Conservation (phyloP, 2,888 invertebrate genomes). For the Agrilus mali region DNA sequence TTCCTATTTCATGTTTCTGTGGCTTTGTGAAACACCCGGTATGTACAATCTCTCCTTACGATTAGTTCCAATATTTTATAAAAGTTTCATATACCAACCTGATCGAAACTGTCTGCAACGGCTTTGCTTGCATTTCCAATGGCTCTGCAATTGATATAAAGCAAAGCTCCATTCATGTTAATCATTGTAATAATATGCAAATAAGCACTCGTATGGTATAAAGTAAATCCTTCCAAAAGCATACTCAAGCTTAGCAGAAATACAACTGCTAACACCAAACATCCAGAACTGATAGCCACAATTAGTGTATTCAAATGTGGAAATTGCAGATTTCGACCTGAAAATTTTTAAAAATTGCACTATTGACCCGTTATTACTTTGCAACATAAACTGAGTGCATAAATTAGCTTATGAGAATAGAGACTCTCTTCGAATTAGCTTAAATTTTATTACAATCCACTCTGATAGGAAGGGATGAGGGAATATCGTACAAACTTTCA, state of each 20-base stretch:
- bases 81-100: constrained; percentile 5
- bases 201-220: constrained; percentile 49
- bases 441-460: too few species aligned
- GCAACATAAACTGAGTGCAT: too few species aligned
- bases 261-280: constrained; percentile 45
- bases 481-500: too few species aligned
- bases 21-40: too few species aligned
- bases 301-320: constrained; percentile 47
- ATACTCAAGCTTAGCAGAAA: constrained; percentile 48
- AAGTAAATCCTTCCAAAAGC: constrained; percentile 48
- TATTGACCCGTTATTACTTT: neutral
- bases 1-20: neutral
- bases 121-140: constrained; percentile 44
- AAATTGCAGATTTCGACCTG: constrained; percentile 48
- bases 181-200: constrained; percentile 58
- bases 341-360: constrained; percentile 19
- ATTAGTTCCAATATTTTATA: too few species aligned
- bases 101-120: constrained; percentile 29
- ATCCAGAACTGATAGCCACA: constrained; percentile 48
- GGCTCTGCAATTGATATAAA: constrained; percentile 57
- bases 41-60: too few species aligned
- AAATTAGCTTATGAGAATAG: neutral
- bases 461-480: too few species aligned
- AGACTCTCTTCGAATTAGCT: neutral
- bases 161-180: constrained; percentile 59